phyloP scores from a whole-genome alignment of 2,113 vertebrate species.

The Neofelis nebulosa region DNA sequence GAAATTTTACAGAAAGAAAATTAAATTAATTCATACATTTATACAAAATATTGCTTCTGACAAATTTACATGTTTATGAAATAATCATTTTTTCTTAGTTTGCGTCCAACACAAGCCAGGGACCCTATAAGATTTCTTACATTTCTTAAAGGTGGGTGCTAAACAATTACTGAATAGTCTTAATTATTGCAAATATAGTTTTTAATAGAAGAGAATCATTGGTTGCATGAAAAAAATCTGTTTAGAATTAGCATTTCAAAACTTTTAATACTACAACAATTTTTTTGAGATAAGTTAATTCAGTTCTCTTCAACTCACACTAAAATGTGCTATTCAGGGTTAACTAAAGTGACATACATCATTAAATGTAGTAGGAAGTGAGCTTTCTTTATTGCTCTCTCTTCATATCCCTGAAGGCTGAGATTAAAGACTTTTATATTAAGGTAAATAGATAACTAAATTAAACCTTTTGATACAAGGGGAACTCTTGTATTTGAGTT shows the following conservation, averaged over 20 bases:
- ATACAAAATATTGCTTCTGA: slow-evolving; percentile 10
- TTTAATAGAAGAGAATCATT: slow-evolving; percentile 9
- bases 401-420: background rate
- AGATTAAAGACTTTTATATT: background rate
- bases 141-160: background rate
- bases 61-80: background rate
- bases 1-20: slow-evolving; percentile 37
- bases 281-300: background rate
- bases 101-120: background rate
- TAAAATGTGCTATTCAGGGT: background rate
- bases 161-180: slow-evolving; percentile 19
- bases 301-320: slow-evolving; percentile 15
- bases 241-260: slow-evolving; percentile 19
- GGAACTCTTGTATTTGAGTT: background rate
- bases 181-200: slow-evolving; percentile 19
- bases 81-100: slow-evolving; percentile 50
- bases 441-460: background rate
- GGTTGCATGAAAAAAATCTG: background rate
- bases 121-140: background rate
- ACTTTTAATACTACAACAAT: background rate
- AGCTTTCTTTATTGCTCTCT: background rate
- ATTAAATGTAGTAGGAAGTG: background rate
- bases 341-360: background rate
- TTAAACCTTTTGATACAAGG: background rate
- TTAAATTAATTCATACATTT: background rate